These are phyloP conservation scores for Chirona hameri DNA, from an alignment of 2,888 invertebrate genomes.

Conservation along the genomic window DNA sequence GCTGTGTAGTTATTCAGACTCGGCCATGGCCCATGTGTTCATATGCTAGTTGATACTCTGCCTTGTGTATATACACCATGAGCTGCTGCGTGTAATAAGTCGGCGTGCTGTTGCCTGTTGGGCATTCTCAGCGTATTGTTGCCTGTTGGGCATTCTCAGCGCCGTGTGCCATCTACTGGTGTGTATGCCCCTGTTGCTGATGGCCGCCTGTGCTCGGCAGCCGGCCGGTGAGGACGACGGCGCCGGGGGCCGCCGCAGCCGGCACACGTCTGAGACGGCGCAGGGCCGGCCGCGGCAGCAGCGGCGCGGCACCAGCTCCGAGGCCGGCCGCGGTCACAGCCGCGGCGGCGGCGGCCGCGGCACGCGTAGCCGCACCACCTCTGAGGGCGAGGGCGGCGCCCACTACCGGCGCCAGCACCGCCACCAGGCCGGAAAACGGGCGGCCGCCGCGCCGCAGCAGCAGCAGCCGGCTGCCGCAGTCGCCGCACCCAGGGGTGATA, in stretches of 20 bases:
- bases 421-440: not conserved
- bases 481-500: not conserved
- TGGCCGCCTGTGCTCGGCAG: not conserved
- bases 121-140: too few species aligned
- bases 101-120: too few species aligned
- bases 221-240: slow-evolving; percentile 2
- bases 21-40: too few species aligned
- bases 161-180: not conserved
- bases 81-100: too few species aligned
- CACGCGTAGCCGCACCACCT: slow-evolving; percentile 32
- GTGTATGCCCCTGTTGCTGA: not conserved
- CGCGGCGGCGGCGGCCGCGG: not conserved
- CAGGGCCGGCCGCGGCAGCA: not conserved
- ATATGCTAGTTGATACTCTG: too few species aligned
- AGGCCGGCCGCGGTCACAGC: not conserved
- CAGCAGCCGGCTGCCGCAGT: not conserved
- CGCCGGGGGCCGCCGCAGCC: slow-evolving; percentile 1
- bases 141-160: too few species aligned
- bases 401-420: not conserved
- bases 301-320: not conserved
- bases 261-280: not conserved
- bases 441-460: slow-evolving; percentile 6
- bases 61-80: too few species aligned
- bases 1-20: too few species aligned
- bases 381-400: slow-evolving; percentile 32